Percentiles rank a stretch among this genome's conserved stretches.
Evolutionary conservation across 2,888 invertebrate genomes (phyloP).

Genomic region (Drosophila niveifrons): DNA sequence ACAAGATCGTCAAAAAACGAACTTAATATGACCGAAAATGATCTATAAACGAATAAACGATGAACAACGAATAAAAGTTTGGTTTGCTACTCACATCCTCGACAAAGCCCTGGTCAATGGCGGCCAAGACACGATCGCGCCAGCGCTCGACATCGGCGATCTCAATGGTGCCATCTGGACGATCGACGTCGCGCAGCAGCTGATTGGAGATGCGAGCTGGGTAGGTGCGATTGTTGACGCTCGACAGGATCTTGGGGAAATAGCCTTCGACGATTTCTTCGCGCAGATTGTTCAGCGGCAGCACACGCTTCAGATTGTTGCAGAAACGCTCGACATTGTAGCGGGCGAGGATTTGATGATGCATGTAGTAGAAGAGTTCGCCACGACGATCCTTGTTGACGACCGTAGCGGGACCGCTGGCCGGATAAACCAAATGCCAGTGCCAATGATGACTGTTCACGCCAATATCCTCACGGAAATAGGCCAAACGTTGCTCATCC

Average conservation of each 20-base stretch:
- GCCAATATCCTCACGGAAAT: constrained; percentile 94
- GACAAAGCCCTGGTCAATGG: constrained; percentile 90
- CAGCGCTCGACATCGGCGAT: constrained; percentile 90
- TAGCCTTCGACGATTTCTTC: constrained; percentile 92
- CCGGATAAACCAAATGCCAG: constrained; percentile 95
- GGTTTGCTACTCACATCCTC: constrained; percentile 86
- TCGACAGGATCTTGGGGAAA: constrained; percentile 92
- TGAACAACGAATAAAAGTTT: too few relatives aligned
- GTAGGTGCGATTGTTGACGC: constrained; percentile 89
- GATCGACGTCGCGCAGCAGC: constrained; percentile 88
- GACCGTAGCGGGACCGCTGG: constrained; percentile 87
- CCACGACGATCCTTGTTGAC: constrained; percentile 91
- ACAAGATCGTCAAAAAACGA: too few relatives aligned
- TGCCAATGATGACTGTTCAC: constrained; percentile 96
- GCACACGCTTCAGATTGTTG: constrained; percentile 89
- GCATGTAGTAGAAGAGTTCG: constrained; percentile 91
- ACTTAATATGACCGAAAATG: too few relatives aligned
- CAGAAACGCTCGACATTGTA: constrained; percentile 92
- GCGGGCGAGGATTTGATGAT: constrained; percentile 87
- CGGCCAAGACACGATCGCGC: constrained; percentile 90
- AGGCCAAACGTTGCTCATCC: constrained; percentile 92
- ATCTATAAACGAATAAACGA: too few relatives aligned
- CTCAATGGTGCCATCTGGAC: constrained; percentile 87
- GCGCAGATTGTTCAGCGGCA: constrained; percentile 89
- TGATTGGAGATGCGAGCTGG: constrained; percentile 89